Conservation (phyloP, 2,797 vertebrate species). For the Bryconaethiops microstoma region DNA sequence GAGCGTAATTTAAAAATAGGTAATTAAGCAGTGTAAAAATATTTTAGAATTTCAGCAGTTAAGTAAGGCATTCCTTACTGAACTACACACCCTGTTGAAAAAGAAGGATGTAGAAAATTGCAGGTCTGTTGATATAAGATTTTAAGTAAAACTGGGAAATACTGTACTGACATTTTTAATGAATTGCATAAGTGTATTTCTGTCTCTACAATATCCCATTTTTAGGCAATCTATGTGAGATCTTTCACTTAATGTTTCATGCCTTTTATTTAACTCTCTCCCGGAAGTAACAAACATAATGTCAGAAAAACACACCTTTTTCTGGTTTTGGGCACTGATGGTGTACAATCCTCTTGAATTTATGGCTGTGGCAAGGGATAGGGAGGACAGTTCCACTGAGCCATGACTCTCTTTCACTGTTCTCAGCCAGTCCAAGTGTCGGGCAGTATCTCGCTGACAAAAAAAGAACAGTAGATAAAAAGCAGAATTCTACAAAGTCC, state of each 20-base stretch:
- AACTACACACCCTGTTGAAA: too few relatives aligned
- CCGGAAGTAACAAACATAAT: not conserved
- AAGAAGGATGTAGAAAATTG: too few relatives aligned
- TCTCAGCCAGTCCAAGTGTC: slow-evolving; percentile 92
- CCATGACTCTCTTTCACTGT: slow-evolving; percentile 96
- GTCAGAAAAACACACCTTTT: slow-evolving; percentile 65
- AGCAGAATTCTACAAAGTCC: too few relatives aligned
- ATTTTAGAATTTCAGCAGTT: too few relatives aligned
- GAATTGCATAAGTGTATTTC: not conserved
- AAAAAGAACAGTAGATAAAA: not conserved
- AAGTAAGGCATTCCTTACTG: too few relatives aligned
- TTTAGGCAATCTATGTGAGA: not conserved
- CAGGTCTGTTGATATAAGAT: not conserved
- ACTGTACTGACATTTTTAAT: not conserved
- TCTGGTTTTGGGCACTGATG: slow-evolving; percentile 75
- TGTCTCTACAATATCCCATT: not conserved
- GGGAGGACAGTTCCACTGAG: slow-evolving; percentile 92
- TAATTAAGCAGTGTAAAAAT: too few relatives aligned
- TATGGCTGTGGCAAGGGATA: slow-evolving; percentile 90
- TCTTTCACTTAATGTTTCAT: too few relatives aligned
- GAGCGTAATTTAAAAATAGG: too few relatives aligned
- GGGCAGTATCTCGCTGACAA: slow-evolving; percentile 85
- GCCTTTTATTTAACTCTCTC: not conserved
- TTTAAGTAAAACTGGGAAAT: slow-evolving; percentile 22
- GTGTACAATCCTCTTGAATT: slow-evolving; percentile 88